phyloP scores from a whole-genome alignment of 2,797 vertebrate genomes.

The Hemitrygon akajei region DNA sequence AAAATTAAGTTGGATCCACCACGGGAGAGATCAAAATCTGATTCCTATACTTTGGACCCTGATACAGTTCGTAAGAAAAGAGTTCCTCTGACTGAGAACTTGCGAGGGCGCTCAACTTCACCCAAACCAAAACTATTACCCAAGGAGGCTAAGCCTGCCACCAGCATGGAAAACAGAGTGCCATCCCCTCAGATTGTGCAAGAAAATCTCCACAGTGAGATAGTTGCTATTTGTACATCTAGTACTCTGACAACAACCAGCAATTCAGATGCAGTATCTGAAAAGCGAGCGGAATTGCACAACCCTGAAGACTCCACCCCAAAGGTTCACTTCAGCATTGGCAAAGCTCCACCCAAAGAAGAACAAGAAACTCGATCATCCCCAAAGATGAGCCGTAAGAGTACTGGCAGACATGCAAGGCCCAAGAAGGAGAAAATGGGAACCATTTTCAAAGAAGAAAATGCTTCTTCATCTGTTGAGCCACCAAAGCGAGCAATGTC shows the following conservation, averaged over 20 bases:
- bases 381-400: constrained; percentile 93
- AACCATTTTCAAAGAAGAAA: constrained; percentile 84
- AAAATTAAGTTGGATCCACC: constrained; percentile 89
- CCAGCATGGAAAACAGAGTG: constrained; percentile 75
- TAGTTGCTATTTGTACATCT: constrained; percentile 92
- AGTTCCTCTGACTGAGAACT: constrained; percentile 81
- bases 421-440: constrained; percentile 94
- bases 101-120: constrained; percentile 88
- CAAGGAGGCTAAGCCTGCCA: constrained; percentile 70
- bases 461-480: constrained; percentile 65
- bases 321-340: constrained; percentile 98
- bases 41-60: constrained; percentile 93
- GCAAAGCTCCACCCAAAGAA: constrained; percentile 91
- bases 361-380: constrained; percentile 86
- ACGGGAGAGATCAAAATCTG: constrained; percentile 92
- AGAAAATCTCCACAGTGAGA: constrained; percentile 95
- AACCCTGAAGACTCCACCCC: constrained; percentile 75
- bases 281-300: constrained; percentile 70
- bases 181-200: constrained; percentile 94
- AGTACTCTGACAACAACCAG: constrained; percentile 77
- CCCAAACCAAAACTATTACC: constrained; percentile 82
- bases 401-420: constrained; percentile 77
- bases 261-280: constrained; percentile 70
- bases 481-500: constrained; percentile 98
- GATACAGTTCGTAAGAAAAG: constrained; percentile 95